Conservation (phyloP, 1,140 invertebrate genomes). For the Acarapis woodi region DNA sequence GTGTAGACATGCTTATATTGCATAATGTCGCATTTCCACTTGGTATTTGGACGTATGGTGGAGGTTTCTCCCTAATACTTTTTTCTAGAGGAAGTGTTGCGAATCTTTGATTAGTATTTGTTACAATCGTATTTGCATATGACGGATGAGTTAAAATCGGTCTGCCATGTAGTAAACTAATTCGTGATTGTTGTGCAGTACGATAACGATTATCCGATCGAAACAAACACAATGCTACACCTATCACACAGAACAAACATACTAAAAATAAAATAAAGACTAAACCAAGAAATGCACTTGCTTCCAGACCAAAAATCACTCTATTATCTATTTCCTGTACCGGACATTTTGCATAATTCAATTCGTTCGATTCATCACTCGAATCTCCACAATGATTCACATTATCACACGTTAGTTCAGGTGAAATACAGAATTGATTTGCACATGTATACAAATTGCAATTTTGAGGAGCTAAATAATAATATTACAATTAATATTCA, state of each 20-base stretch:
- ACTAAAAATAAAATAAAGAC: slow-evolving; percentile 33
- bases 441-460: too few relatives aligned
- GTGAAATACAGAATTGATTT: slow-evolving; percentile 56
- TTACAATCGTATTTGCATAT: slow-evolving; percentile 10
- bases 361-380: slow-evolving; percentile 37
- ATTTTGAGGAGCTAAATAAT: too few relatives aligned
- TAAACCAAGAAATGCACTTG: slow-evolving; percentile 37
- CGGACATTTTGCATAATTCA: not conserved
- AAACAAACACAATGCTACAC: slow-evolving; percentile 37
- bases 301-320: slow-evolving; percentile 38
- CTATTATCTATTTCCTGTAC: slow-evolving; percentile 28
- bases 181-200: slow-evolving; percentile 5
- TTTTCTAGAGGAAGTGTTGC: slow-evolving; percentile 6
- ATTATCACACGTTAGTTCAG: slow-evolving; percentile 55
- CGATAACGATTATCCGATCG: slow-evolving; percentile 21
- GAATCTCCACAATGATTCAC: slow-evolving; percentile 75
- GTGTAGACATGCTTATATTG: not conserved
- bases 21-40: slow-evolving; percentile 57
- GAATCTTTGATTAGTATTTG: not conserved
- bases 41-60: slow-evolving; percentile 42
- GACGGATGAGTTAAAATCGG: slow-evolving; percentile 6
- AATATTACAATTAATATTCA: too few relatives aligned
- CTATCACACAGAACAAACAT: slow-evolving; percentile 28
- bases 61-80: slow-evolving; percentile 27
- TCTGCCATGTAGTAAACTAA: slow-evolving; percentile 1